These are phyloP conservation scores for Mechanitis messenoides DNA, from an alignment of 2,888 invertebrate genomes.

Conservation along the genomic window DNA sequence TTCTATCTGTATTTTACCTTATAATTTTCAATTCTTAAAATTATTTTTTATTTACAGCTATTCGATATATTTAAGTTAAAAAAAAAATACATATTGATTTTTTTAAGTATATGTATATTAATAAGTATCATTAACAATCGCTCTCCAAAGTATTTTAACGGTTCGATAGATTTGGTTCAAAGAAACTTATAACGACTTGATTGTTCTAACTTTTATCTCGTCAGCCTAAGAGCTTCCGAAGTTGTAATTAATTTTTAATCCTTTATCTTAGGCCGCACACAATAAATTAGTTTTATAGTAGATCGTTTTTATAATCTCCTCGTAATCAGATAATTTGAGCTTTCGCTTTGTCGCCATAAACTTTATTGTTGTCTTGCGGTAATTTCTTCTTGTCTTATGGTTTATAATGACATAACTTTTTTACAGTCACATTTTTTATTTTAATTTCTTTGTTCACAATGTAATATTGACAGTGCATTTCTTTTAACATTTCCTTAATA, in stretches of 20 bases:
- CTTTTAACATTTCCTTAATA: neutral
- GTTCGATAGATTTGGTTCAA: slow-evolving; percentile 19
- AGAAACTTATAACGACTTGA: slow-evolving; percentile 26
- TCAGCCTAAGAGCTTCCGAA: slow-evolving; percentile 38
- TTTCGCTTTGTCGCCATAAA: slow-evolving; percentile 15
- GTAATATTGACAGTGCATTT: neutral
- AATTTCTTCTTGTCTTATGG: neutral
- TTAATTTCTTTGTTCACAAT: neutral
- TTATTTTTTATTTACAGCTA: no score
- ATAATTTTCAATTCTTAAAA: neutral
- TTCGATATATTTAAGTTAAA: neutral
- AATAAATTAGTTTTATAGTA: slow-evolving; percentile 49
- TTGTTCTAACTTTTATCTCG: slow-evolving; percentile 25
- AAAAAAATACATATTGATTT: neutral
- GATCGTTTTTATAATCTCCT: slow-evolving; percentile 28
- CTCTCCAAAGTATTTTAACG: slow-evolving; percentile 11
- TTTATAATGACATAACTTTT: neutral
- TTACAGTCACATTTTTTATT: neutral
- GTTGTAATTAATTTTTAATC: slow-evolving; percentile 71
- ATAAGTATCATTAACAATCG: no score
- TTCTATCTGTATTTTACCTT: neutral
- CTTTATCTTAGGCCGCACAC: slow-evolving; percentile 56
- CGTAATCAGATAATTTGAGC: slow-evolving; percentile 31
- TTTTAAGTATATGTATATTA: no score
- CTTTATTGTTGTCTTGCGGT: slow-evolving; percentile 10